These are phyloP conservation scores for Gymnoscelis rufifasciata DNA, from an alignment of 2,888 invertebrate species.

Conservation along the genomic window DNA sequence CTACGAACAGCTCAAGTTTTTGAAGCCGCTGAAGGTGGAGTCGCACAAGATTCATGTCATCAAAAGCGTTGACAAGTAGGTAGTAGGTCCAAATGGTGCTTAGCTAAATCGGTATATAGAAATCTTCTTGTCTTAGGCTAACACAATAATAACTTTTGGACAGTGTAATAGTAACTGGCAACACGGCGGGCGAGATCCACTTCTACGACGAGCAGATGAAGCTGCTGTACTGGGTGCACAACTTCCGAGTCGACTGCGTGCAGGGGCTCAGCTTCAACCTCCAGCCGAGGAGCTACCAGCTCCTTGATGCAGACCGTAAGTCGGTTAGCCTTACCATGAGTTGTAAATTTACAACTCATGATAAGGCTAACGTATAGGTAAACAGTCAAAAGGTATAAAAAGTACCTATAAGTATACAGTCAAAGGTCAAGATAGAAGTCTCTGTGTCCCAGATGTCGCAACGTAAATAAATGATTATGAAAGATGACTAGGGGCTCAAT, in stretches of 20 bases:
- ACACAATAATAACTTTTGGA: not conserved
- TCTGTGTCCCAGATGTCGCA: too few relatives aligned
- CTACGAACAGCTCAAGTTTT: slow-evolving; percentile 56
- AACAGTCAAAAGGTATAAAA: too few relatives aligned
- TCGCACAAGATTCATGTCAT: slow-evolving; percentile 66
- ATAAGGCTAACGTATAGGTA: too few relatives aligned
- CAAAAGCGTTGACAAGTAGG: slow-evolving; percentile 73
- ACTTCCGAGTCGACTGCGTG: slow-evolving; percentile 66
- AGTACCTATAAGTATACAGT: too few relatives aligned
- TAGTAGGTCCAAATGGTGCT: too few relatives aligned
- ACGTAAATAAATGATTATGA: too few relatives aligned
- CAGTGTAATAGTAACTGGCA: slow-evolving; percentile 78
- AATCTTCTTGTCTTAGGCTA: not conserved
- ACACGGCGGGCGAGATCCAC: slow-evolving; percentile 71
- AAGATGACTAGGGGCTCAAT: too few relatives aligned
- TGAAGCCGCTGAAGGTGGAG: slow-evolving; percentile 71
- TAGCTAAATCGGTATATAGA: not conserved
- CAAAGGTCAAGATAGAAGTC: too few relatives aligned
- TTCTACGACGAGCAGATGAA: slow-evolving; percentile 80
- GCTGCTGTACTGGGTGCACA: slow-evolving; percentile 78
- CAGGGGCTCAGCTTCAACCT: slow-evolving; percentile 74
- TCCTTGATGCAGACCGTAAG: slow-evolving; percentile 60
- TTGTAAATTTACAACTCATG: too few relatives aligned
- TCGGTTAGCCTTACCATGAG: too few relatives aligned
- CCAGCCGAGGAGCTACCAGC: slow-evolving; percentile 50